Evolutionary conservation across 2,113 vertebrate species (phyloP).

Genomic region (Forbesichthys agassizii): DNA sequence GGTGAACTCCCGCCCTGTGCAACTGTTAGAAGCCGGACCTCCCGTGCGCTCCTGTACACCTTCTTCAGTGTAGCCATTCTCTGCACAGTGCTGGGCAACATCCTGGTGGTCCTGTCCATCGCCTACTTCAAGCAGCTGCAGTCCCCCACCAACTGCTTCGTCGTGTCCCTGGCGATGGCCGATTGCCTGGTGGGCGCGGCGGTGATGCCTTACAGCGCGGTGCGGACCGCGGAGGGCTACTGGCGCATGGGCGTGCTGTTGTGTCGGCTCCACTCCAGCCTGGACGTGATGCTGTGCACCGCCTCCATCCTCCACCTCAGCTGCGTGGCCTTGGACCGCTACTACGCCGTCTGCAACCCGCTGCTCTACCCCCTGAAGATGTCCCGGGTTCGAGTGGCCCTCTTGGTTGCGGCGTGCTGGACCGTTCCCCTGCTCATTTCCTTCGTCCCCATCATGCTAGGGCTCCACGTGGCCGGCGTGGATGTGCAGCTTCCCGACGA

Average conservation of each 20-base stretch:
- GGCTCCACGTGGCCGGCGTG: conserved; percentile 67
- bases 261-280: conserved; percentile 78
- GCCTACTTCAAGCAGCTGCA: conserved; percentile 79
- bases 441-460: conserved; percentile 77
- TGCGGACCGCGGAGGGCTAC: conserved; percentile 79
- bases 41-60: conserved; percentile 66
- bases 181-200: conserved; percentile 81
- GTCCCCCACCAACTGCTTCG: conserved; percentile 78
- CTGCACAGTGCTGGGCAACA: conserved; percentile 78
- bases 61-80: conserved; percentile 66
- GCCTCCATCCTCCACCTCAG: conserved; percentile 83
- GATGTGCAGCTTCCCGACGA: conserved; percentile 63
- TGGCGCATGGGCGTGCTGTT: conserved; percentile 77
- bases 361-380: conserved; percentile 77
- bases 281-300: conserved; percentile 82
- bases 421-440: conserved; percentile 76
- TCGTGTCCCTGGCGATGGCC: conserved; percentile 79
- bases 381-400: conserved; percentile 63
- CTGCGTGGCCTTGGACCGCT: conserved; percentile 82
- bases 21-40: conserved; percentile 46
- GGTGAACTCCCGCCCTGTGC: conserved; percentile 52
- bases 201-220: conserved; percentile 83
- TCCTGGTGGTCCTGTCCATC: conserved; percentile 78
- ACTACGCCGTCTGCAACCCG: conserved; percentile 80
- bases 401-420: conserved; percentile 77